These are phyloP conservation scores for Ligdia adustata DNA, from an alignment of 2,888 invertebrate genomes.

Conservation along the genomic window DNA sequence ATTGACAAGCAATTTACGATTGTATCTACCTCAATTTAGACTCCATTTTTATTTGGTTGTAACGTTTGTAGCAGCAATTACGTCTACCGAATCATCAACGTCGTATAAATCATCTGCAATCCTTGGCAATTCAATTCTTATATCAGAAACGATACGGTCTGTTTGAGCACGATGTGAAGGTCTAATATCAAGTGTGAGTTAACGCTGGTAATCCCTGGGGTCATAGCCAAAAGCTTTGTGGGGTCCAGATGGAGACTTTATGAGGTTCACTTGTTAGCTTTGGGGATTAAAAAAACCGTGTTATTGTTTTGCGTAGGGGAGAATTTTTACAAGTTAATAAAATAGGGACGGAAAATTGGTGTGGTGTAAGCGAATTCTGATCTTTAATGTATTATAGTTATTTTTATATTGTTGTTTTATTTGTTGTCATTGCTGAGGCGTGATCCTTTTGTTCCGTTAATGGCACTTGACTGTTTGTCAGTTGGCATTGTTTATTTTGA, in stretches of 20 bases:
- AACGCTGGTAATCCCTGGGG: conserved; percentile 66
- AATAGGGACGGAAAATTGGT: conserved; percentile 68
- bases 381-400: conserved; percentile 55
- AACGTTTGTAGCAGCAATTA: conserved; percentile 45
- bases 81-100: conserved; percentile 36
- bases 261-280: conserved; percentile 75
- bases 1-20: conserved; percentile 22
- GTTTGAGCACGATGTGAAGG: conserved; percentile 35
- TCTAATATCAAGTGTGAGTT: conserved; percentile 68
- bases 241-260: conserved; percentile 77
- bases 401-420: conserved; percentile 31
- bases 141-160: conserved; percentile 14
- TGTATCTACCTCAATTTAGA: conserved; percentile 15
- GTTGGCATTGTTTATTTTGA: conserved; percentile 10
- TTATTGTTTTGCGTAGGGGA: conserved; percentile 71
- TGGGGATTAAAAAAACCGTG: conserved; percentile 77
- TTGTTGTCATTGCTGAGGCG: conserved; percentile 16
- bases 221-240: conserved; percentile 71
- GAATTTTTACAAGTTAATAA: conserved; percentile 76
- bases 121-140: conserved; percentile 37
- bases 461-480: conserved; percentile 24
- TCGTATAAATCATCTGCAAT: conserved; percentile 33
- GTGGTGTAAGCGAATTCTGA: conserved; percentile 45
- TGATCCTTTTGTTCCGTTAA: conserved; percentile 21
- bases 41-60: conserved; percentile 33